Conservation (phyloP, 2,888 invertebrate species). For the Drosophila atripex region DNA sequence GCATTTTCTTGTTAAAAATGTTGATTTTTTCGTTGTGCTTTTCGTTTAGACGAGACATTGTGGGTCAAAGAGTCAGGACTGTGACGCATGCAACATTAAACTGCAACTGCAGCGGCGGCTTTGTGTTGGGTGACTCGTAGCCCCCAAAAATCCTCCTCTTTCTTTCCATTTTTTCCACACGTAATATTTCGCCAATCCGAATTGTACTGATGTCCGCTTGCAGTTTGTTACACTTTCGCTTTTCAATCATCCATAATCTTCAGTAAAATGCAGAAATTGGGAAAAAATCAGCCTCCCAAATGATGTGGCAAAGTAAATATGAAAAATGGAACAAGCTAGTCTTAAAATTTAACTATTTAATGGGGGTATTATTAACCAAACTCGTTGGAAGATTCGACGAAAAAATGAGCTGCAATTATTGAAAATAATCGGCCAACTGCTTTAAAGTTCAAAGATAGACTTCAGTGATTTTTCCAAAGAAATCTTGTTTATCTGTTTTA, state of each 20-base stretch:
- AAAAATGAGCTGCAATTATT: constrained; percentile 26
- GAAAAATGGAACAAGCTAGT: constrained; percentile 36
- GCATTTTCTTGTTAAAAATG: constrained; percentile 20
- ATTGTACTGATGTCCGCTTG: constrained; percentile 38
- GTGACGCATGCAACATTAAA: constrained; percentile 62
- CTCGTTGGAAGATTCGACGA: constrained; percentile 6
- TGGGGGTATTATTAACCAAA: constrained; percentile 28
- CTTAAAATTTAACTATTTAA: constrained; percentile 29
- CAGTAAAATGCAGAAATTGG: constrained; percentile 15
- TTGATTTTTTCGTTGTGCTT: constrained; percentile 12
- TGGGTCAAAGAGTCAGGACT: constrained; percentile 65
- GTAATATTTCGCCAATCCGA: constrained; percentile 31
- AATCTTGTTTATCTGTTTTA: background rate
- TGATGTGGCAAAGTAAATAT: constrained; percentile 33
- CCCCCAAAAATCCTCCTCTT: constrained; percentile 25
- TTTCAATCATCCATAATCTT: constrained; percentile 16
- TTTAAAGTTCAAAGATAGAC: background rate
- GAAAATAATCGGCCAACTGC: constrained; percentile 6
- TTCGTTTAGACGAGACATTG: constrained; percentile 51
- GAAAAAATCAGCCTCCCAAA: constrained; percentile 14
- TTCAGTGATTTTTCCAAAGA: constrained; percentile 1
- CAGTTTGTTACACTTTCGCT: constrained; percentile 36
- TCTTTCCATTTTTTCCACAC: constrained; percentile 16
- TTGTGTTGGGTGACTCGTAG: constrained; percentile 29
- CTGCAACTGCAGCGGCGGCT: constrained; percentile 21